These are phyloP conservation scores for Aplodontia rufa DNA, from an alignment of 2,113 vertebrate species.

Conservation along the genomic window DNA sequence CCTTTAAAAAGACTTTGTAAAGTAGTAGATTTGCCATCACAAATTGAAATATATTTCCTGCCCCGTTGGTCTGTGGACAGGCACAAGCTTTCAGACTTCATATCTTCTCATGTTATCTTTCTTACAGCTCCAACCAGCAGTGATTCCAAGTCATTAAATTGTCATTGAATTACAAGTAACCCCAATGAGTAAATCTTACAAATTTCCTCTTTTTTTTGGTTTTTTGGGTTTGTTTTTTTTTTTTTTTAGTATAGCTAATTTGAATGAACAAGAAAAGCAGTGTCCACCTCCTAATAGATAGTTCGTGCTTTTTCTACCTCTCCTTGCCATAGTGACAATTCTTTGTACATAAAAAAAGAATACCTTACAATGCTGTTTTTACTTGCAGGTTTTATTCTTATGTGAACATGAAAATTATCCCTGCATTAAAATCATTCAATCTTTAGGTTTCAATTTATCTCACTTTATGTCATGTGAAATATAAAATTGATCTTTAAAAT, in stretches of 20 bases:
- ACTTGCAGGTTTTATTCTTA: background rate
- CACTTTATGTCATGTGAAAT: background rate
- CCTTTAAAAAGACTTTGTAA: conserved; percentile 30
- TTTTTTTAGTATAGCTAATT: background rate
- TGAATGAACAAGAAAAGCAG: background rate
- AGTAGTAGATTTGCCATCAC: background rate
- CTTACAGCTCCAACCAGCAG: background rate
- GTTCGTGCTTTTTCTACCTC: background rate
- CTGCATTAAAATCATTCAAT: background rate
- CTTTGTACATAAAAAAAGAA: background rate
- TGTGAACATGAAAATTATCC: background rate
- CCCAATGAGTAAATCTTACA: background rate
- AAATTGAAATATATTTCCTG: background rate
- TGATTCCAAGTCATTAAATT: background rate
- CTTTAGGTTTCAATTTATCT: background rate
- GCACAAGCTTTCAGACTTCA: background rate
- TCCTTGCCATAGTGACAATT: background rate
- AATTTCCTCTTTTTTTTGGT: background rate
- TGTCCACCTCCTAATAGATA: background rate
- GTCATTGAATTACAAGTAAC: background rate
- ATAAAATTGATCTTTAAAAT: background rate
- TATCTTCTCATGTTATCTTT: background rate
- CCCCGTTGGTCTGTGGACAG: background rate
- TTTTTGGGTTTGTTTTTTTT: too few relatives aligned
- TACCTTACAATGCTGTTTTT: background rate